Evolutionary conservation across 2,888 invertebrate genomes (phyloP), one percentile per base, ranked within the genome.

Genomic region (Sesia apiformis): DNA sequence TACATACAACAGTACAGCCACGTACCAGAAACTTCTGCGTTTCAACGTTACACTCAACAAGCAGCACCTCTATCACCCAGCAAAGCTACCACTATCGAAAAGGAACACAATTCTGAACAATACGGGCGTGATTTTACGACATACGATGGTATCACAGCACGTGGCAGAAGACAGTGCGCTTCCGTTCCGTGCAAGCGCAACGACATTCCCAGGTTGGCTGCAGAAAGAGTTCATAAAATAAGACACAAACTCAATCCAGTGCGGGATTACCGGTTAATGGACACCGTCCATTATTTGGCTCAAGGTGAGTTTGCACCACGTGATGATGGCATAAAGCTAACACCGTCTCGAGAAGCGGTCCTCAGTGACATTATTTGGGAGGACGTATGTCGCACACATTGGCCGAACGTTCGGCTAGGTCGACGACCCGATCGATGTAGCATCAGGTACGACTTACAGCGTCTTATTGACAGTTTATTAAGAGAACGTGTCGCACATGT

Each of bases 231-330:
- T 6, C 81, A 84, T 56, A 88, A 84, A 70, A 85, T 87, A 57
- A 78, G 89, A 39, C 83, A 88, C 55, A 88, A 86, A 63, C 77
- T 87, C 0, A 88, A 86, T 63, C 87, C 89, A 3, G 84, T 89
- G 3, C 76, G 87, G 6, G 89, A 89, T 65, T 89, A 88, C 60
- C 76, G 87, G 38, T 68, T 89, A 38, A 87, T 89, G 88, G 89
- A 89, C 59, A 89, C 88, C 8, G 88, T 89, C 3, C 89, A 89
- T 66, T 89, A 89, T 63, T 73, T 89, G 56, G 89, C 89, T 39
- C 89, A 89, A 70, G 89, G 89, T 1, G 89, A 89, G 66, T 89
- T 89, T 55, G 89, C 89, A 53, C 89, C 89, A 1, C 78, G 89
- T 1, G 86, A 89, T 56, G 89, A 89, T 58, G 89, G 89, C 4